Evolutionary conservation across 1,140 invertebrate genomes (phyloP).

Genomic region (Euura saliciscinereae): DNA sequence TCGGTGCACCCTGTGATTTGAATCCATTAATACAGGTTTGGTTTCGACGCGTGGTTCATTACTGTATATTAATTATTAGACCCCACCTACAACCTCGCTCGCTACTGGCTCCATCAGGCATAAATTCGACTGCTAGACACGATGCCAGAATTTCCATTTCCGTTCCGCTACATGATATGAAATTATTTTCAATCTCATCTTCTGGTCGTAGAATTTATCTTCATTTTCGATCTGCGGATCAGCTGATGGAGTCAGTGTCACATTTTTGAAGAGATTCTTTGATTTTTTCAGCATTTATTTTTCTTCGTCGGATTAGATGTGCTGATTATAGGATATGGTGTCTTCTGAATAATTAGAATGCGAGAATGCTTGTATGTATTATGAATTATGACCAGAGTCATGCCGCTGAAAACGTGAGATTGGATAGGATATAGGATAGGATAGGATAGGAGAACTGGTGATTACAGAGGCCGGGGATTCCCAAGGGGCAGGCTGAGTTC

Average conservation of each 20-base stretch:
- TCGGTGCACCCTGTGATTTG: constrained; percentile 20
- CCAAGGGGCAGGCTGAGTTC: constrained; percentile 42
- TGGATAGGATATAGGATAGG: constrained; percentile 1
- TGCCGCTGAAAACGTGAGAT: not conserved
- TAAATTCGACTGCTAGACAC: not conserved
- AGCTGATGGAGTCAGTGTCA: no score
- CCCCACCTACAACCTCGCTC: not conserved
- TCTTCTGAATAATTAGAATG: no score
- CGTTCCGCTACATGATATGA: no score
- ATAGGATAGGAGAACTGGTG: constrained; percentile 55
- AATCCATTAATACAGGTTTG: constrained; percentile 43
- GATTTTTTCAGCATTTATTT: no score
- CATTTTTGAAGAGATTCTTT: no score
- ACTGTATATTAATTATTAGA: constrained; percentile 45
- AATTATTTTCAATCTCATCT: no score
- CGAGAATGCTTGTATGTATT: no score
- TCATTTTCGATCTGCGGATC: no score
- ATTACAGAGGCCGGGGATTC: constrained; percentile 55
- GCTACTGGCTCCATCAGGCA: not conserved
- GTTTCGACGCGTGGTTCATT: constrained; percentile 40
- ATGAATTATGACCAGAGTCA: constrained; percentile 30
- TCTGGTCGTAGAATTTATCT: no score
- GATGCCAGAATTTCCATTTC: no score
- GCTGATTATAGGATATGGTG: no score
- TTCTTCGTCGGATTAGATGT: no score